phyloP scores from a whole-genome alignment of 2,113 vertebrate genomes.

The Campylorhamphus procurvoides region DNA sequence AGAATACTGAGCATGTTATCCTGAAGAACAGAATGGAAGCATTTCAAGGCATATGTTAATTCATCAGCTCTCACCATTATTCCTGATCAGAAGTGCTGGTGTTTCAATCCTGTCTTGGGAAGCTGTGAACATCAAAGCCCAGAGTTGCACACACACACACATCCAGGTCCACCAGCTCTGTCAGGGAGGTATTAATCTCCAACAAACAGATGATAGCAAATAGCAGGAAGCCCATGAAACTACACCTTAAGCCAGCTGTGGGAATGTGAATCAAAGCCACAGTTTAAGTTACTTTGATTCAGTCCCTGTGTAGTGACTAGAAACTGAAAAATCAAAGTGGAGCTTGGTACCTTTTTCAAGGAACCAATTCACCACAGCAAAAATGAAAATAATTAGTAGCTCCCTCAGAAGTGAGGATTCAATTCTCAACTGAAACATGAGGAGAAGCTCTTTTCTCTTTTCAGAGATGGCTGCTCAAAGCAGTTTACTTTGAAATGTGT shows the following conservation, averaged over 20 bases:
- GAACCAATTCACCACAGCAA: neutral
- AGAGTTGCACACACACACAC: neutral
- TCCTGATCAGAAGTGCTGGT: neutral
- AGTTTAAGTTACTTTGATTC: slow-evolving; percentile 23
- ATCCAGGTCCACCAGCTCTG: neutral
- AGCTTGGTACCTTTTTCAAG: neutral
- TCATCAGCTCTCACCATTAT: neutral
- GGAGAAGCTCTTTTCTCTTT: neutral
- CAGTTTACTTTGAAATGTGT: neutral
- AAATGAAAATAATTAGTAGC: slow-evolving; percentile 8
- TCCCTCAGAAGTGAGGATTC: neutral
- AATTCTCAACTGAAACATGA: neutral
- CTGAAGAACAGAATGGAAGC: neutral
- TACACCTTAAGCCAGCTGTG: neutral
- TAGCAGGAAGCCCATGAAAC: slow-evolving; percentile 11
- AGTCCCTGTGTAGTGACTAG: neutral
- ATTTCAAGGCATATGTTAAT: slow-evolving; percentile 4
- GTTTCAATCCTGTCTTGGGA: neutral
- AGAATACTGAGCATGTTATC: neutral
- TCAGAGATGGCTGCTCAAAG: neutral
- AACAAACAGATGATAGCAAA: neutral
- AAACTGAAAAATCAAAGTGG: slow-evolving; percentile 43
- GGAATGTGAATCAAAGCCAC: neutral
- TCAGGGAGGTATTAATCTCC: neutral
- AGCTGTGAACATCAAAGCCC: slow-evolving; percentile 12